Percentiles rank a stretch among this genome's conserved stretches.
Evolutionary conservation across 2,113 vertebrate genomes (phyloP).

Genomic region (Spea multiplicata): DNA sequence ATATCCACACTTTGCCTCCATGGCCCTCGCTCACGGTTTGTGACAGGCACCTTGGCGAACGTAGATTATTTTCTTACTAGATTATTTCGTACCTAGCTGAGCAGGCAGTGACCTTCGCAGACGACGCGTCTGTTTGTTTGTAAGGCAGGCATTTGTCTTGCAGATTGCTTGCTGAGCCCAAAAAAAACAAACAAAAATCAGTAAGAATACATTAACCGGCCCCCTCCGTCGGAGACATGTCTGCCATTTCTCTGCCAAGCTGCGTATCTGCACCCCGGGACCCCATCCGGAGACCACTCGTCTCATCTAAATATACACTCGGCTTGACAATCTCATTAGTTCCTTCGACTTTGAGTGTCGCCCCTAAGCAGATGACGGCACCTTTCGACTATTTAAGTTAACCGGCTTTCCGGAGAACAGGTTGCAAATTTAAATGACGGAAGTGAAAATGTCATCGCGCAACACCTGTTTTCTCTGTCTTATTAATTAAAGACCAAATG

Average conservation of each 20-base stretch:
- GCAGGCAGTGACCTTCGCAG: no score
- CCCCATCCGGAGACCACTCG: neutral
- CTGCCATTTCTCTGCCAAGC: no score
- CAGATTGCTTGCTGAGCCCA: no score
- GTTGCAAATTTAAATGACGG: neutral
- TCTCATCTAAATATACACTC: neutral
- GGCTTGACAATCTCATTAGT: neutral
- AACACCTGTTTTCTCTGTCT: conserved; percentile 23
- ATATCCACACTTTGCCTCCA: no score
- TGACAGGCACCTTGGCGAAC: no score
- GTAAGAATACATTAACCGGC: no score
- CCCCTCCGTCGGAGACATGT: neutral
- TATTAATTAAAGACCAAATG: conserved; percentile 26
- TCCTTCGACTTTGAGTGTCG: neutral
- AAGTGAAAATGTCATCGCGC: neutral
- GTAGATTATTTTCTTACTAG: no score
- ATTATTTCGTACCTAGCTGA: no score
- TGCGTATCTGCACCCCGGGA: neutral
- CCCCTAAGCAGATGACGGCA: neutral
- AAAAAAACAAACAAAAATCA: no score
- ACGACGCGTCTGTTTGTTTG: no score
- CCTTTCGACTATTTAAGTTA: neutral
- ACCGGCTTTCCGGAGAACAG: neutral
- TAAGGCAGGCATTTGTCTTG: no score
- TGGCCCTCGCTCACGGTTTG: no score